Conservation (phyloP, 2,888 invertebrate genomes). For the Mylabris sibirica region DNA sequence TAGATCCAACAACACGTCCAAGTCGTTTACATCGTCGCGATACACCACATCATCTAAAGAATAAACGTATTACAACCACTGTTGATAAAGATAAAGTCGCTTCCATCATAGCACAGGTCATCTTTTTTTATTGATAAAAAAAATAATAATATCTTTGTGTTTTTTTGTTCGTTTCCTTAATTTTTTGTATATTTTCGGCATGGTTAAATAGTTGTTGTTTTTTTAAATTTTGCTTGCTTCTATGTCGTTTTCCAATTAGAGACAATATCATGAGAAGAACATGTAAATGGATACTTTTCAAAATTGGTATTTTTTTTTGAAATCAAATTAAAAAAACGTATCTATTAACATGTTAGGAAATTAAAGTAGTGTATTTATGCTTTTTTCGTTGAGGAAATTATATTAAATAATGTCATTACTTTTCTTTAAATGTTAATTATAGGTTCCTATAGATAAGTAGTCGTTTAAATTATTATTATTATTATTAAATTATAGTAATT, state of each 20-base stretch:
- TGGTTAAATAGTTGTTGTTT: neutral
- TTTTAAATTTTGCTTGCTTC: neutral
- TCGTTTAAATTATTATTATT: neutral
- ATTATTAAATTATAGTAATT: neutral
- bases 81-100: slow-evolving; percentile 76
- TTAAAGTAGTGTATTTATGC: neutral
- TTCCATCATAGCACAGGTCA: slow-evolving; percentile 73
- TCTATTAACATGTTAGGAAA: neutral
- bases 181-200: neutral
- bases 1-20: slow-evolving; percentile 64
- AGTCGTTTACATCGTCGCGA: slow-evolving; percentile 87
- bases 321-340: neutral
- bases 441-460: neutral
- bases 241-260: too few species aligned
- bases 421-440: neutral
- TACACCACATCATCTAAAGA: slow-evolving; percentile 99
- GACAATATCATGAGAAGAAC: too few species aligned
- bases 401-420: neutral
- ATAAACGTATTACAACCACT: slow-evolving; percentile 83
- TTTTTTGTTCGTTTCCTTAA: neutral
- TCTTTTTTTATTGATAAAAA: slow-evolving; percentile 42
- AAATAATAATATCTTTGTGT: neutral
- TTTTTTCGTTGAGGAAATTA: neutral
- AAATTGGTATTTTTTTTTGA: neutral
- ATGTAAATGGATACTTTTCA: neutral